A percentile compares a stretch with the other conserved stretches of the same genome.
These are phyloP conservation scores for Campoletis raptor DNA, from an alignment of 2,888 invertebrate species.

Conservation along the genomic window DNA sequence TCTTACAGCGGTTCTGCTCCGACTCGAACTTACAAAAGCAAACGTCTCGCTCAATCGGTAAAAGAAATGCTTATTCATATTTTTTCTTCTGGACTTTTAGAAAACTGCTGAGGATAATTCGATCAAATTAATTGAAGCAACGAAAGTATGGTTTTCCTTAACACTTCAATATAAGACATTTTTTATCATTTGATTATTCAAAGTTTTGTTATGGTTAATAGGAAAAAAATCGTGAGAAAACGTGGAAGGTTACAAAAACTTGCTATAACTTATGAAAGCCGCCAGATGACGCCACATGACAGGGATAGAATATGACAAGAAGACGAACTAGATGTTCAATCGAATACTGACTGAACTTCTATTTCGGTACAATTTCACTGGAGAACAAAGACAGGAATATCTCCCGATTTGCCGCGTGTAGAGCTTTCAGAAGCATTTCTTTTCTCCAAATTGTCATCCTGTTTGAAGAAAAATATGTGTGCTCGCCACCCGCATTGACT, in stretches of 20 bases:
- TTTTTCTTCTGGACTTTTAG: background rate
- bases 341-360: background rate
- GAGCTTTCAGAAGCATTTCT: background rate
- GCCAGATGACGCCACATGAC: conserved; percentile 10
- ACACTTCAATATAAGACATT: background rate
- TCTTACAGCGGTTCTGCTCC: background rate
- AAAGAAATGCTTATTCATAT: background rate
- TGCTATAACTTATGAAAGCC: background rate
- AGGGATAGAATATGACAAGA: conserved; percentile 4
- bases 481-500: background rate
- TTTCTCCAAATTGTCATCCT: background rate
- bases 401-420: background rate
- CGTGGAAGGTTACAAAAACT: background rate
- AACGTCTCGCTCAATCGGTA: background rate
- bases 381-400: background rate
- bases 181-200: background rate
- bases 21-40: background rate
- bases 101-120: background rate
- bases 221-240: background rate
- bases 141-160: background rate
- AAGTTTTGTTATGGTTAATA: background rate
- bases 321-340: background rate
- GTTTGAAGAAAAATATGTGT: background rate
- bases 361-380: background rate
- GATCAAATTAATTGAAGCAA: background rate